These are phyloP conservation scores for Pemphredon lugubris DNA, from an alignment of 2,888 invertebrate species.

Conservation along the genomic window DNA sequence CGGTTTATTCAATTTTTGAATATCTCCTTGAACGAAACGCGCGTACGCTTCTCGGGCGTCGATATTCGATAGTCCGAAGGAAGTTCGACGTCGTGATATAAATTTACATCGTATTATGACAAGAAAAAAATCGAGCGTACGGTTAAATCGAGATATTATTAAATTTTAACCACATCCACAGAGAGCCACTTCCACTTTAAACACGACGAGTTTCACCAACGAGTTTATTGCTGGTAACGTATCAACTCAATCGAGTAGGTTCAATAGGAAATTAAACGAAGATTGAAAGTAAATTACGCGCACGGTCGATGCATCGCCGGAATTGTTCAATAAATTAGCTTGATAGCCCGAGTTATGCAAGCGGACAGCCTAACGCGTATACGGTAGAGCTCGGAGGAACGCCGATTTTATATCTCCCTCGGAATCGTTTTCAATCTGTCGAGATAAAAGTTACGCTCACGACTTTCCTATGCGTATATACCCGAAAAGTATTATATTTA, in stretches of 20 bases:
- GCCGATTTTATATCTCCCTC: conserved; percentile 29
- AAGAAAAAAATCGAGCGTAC: too few relatives aligned
- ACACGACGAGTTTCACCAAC: conserved; percentile 6
- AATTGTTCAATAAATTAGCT: conserved; percentile 57
- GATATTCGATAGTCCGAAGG: too few relatives aligned
- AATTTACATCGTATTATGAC: too few relatives aligned
- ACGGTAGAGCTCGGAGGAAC: conserved; percentile 19
- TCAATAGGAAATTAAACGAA: conserved; percentile 30
- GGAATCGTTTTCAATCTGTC: conserved; percentile 41
- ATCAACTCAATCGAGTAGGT: conserved; percentile 23
- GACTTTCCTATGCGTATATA: background rate
- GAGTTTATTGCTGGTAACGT: background rate
- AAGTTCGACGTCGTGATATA: conserved; percentile 3
- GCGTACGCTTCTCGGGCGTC: too few relatives aligned
- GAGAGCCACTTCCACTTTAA: conserved; percentile 10
- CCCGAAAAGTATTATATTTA: too few relatives aligned
- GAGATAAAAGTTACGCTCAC: conserved; percentile 35
- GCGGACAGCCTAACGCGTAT: conserved; percentile 44
- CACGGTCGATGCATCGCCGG: conserved; percentile 25
- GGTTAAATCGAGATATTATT: too few relatives aligned
- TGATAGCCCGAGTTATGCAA: conserved; percentile 59
- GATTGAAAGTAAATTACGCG: conserved; percentile 49
- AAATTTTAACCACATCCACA: too few relatives aligned
- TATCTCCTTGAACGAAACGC: too few relatives aligned
- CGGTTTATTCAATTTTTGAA: too few relatives aligned